Base-by-base conservation (phyloP, 2,113 vertebrate species). In the Corythoichthys haematopterus region DNA sequence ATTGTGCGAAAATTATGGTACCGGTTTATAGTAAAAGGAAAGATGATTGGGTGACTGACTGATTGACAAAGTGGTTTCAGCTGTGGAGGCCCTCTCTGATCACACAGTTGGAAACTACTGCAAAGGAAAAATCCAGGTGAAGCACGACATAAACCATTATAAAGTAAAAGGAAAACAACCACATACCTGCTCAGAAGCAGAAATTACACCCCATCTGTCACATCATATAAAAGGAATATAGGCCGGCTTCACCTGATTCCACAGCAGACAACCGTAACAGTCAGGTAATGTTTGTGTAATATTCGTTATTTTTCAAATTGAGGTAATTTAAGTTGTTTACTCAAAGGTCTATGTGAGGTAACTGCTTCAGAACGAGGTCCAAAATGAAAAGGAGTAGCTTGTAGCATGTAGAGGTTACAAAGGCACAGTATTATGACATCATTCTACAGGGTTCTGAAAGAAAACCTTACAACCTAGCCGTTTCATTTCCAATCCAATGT, bases 231-330 rank as follows among this genome's bases (percentile, higher is more conserved):
- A 68, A 68, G 59, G 61, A 65, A 53, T 47, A 65, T 77, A 63
- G 64, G 60, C 62, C 63, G 38, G 65, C 61, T 28, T 65, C 2
- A 64, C 66, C 69, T 63, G 74, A 68, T 76, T 75, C 69, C 64
- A n/a, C 78, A 65, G 72, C 69, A 86, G 79, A 83, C 85, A 57
- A 74, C 72, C 76, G 78, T 83, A 80, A 83, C 68, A 57, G 81
- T 85, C 79, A 81, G 65, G 68, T 77, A 63, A 81, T 86, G 82
- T 84, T 67, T 76, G 72, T 55, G 69, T 74, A 65, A 66, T 78
- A 69, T 73, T 72, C 81, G 82, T 67, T 57, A 52, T 81, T 86
- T 84, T 83, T 78, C 82, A 75, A 77, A 74, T 74, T 35, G 40
- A 62, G 70, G 71, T 52, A 12, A 37, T 1, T 2, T 16, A 62